Evolutionary conservation across 2,113 vertebrate species (phyloP).

Genomic region (Verasper variegatus): DNA sequence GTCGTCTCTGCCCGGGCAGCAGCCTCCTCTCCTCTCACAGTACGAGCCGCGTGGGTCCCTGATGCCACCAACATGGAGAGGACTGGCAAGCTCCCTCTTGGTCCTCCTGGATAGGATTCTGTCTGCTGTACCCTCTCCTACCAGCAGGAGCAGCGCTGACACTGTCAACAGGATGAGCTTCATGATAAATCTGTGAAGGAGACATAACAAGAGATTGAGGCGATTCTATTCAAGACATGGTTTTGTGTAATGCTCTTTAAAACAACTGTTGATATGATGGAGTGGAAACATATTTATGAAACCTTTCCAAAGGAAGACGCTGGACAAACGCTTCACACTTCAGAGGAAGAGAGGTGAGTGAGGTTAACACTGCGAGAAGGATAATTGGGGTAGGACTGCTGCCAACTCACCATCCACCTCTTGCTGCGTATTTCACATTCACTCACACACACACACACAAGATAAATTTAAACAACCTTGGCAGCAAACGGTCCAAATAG

Average conservation of each 20-base stretch:
- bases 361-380: constrained; percentile 19
- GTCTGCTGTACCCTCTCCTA: constrained; percentile 46
- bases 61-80: constrained; percentile 88
- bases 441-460: constrained; percentile 8
- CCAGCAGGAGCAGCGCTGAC: constrained; percentile 77
- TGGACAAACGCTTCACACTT: constrained; percentile 18
- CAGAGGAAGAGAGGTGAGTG: constrained; percentile 15
- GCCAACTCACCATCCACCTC: constrained; percentile 23
- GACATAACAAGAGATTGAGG: background rate
- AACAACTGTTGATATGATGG: background rate
- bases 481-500: constrained; percentile 47
- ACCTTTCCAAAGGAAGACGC: constrained; percentile 1
- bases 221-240: background rate
- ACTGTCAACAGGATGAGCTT: constrained; percentile 62
- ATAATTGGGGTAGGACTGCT: constrained; percentile 45
- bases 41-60: constrained; percentile 90
- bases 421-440: constrained; percentile 8
- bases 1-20: constrained; percentile 90
- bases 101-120: constrained; percentile 67
- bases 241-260: too few relatives aligned
- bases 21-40: constrained; percentile 87
- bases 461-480: constrained; percentile 34
- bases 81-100: constrained; percentile 82
- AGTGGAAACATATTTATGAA: background rate
- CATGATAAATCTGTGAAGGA: constrained; percentile 69